These are phyloP conservation scores for Zele albiditarsus DNA, from an alignment of 2,888 invertebrate genomes.

Conservation along the genomic window DNA sequence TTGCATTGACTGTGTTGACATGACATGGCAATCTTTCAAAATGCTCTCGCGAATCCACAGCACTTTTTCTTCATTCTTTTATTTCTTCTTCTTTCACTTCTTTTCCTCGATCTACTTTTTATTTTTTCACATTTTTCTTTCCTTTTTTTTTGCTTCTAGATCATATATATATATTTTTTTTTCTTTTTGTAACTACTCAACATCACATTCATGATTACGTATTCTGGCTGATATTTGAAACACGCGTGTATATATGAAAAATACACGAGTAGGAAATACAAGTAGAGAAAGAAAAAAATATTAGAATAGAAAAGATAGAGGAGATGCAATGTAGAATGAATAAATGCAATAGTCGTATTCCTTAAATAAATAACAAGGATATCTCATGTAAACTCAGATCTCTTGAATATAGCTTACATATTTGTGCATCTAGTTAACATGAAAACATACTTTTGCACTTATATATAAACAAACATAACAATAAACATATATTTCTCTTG, in stretches of 20 bases:
- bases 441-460: slow-evolving; percentile 59
- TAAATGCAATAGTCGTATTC: not conserved
- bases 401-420: slow-evolving; percentile 36
- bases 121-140: not conserved
- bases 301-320: not conserved
- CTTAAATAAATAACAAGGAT: not conserved
- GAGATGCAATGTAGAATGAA: slow-evolving; percentile 6
- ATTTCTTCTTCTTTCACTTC: not conserved
- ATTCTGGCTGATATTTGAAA: not conserved
- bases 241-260: not conserved
- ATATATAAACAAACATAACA: slow-evolving; percentile 46
- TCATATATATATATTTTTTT: not conserved
- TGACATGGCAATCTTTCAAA: slow-evolving; percentile 1
- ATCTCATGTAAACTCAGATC: slow-evolving; percentile 38
- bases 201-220: not conserved
- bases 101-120: not conserved
- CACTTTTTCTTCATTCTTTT: not conserved
- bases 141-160: not conserved
- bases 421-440: slow-evolving; percentile 47
- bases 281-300: slow-evolving; percentile 1
- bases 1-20: not conserved
- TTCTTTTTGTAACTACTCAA: not conserved
- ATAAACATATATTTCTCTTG: slow-evolving; percentile 39
- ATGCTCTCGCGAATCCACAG: not conserved
- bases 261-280: slow-evolving; percentile 9